Percentiles rank a stretch among this genome's conserved stretches.
Evolutionary conservation across 2,888 invertebrate genomes (phyloP).

Genomic region (Apodemia zela): DNA sequence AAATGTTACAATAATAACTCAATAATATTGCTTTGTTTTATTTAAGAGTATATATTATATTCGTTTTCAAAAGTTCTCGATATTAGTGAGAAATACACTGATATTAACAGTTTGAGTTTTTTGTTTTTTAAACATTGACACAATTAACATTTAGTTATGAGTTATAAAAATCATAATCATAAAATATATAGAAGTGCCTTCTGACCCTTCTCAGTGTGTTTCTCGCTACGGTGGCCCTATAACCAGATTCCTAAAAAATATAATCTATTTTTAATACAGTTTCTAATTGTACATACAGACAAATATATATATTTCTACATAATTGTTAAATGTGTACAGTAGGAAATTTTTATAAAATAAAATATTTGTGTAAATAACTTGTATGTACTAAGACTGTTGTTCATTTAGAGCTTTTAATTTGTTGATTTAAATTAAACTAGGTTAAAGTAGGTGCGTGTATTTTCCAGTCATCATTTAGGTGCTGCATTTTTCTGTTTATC

Average conservation of each 20-base stretch:
- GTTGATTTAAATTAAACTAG: constrained; percentile 63
- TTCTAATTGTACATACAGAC: constrained; percentile 72
- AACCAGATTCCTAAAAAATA: constrained; percentile 66
- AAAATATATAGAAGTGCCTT: constrained; percentile 39
- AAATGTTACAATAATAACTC: neutral
- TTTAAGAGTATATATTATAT: neutral
- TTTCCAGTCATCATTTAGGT: constrained; percentile 67
- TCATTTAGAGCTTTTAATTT: constrained; percentile 76
- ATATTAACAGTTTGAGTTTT: neutral
- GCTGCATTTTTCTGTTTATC: neutral
- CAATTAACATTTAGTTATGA: neutral
- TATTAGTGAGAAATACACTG: neutral
- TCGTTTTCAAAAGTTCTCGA: neutral
- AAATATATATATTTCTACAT: constrained; percentile 77
- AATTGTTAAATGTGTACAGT: constrained; percentile 73
- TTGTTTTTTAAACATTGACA: neutral
- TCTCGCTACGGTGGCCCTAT: constrained; percentile 39
- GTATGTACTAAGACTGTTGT: constrained; percentile 79
- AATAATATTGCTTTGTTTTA: neutral
- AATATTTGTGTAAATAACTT: constrained; percentile 76
- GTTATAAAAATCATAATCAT: neutral
- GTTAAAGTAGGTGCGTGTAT: constrained; percentile 61
- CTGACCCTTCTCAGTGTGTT: constrained; percentile 38
- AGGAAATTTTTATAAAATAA: constrained; percentile 69
- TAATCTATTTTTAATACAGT: constrained; percentile 74